A percentile compares a stretch with the other conserved stretches of the same genome.
phyloP scores from a whole-genome alignment of 2,113 vertebrate genomes.

The Pica pica region DNA sequence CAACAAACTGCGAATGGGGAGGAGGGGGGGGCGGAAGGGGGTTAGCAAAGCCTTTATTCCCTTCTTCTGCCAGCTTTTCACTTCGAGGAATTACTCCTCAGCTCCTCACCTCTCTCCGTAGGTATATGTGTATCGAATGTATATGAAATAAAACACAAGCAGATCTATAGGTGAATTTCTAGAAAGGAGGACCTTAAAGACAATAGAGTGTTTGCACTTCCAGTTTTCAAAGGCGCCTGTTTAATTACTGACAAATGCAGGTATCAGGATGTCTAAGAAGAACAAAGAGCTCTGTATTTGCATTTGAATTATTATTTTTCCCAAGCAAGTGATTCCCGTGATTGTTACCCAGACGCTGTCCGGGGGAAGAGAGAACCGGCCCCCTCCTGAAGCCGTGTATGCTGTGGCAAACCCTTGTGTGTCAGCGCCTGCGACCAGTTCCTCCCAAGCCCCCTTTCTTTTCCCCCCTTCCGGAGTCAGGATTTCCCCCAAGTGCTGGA shows the following conservation, averaged over 20 bases:
- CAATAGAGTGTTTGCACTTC: slow-evolving; percentile 61
- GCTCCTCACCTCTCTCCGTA: slow-evolving; percentile 52
- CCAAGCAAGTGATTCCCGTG: slow-evolving; percentile 51
- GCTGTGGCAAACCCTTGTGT: neutral
- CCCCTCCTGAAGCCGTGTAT: neutral
- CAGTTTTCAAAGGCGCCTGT: slow-evolving; percentile 60
- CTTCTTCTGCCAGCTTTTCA: slow-evolving; percentile 68
- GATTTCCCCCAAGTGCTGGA: slow-evolving; percentile 38
- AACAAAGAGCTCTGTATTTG: slow-evolving; percentile 67
- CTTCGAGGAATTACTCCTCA: slow-evolving; percentile 67
- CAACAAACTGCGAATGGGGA: slow-evolving; percentile 81
- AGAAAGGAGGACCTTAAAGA: neutral
- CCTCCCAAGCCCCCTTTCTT: neutral
- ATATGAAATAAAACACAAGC: neutral
- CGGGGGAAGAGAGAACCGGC: neutral
- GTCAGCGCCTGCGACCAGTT: neutral
- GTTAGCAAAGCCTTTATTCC: slow-evolving; percentile 74
- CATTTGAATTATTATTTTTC: slow-evolving; percentile 68
- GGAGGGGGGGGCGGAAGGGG: slow-evolving; percentile 39
- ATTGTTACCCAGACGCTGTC: slow-evolving; percentile 18
- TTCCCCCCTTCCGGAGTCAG: neutral
- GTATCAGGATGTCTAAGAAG: slow-evolving; percentile 53
- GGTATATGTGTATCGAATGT: neutral
- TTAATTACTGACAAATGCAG: slow-evolving; percentile 70
- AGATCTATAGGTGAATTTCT: neutral